Conservation (phyloP, 2,888 invertebrate species). For the Andricus quercusramuli region DNA sequence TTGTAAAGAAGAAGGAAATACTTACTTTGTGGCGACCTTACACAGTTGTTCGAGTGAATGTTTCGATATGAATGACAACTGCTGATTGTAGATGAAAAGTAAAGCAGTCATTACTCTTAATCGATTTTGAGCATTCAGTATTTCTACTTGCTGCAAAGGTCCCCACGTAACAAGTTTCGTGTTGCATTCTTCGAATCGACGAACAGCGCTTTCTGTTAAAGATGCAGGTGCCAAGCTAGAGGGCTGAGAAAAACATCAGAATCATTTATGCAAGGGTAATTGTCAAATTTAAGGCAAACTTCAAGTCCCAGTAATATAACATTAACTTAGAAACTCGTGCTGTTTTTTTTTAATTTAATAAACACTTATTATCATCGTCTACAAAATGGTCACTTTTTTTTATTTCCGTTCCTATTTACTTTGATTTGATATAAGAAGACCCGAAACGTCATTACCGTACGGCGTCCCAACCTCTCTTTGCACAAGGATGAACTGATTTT, state of each 20-base stretch:
- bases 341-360: too few relatives aligned
- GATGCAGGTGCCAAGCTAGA: slow-evolving; percentile 88
- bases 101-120: slow-evolving; percentile 93
- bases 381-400: too few relatives aligned
- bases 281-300: too few relatives aligned
- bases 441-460: too few relatives aligned
- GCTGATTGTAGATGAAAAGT: slow-evolving; percentile 92
- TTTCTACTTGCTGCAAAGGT: slow-evolving; percentile 93
- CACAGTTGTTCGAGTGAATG: slow-evolving; percentile 90
- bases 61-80: slow-evolving; percentile 89
- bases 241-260: slow-evolving; percentile 80
- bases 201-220: slow-evolving; percentile 90
- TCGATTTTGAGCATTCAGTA: slow-evolving; percentile 94
- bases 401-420: too few relatives aligned
- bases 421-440: too few relatives aligned
- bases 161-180: slow-evolving; percentile 94
- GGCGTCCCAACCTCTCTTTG: too few relatives aligned
- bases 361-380: too few relatives aligned
- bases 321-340: too few relatives aligned
- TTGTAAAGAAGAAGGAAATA: slow-evolving; percentile 18
- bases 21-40: slow-evolving; percentile 88
- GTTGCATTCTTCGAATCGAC: slow-evolving; percentile 93
- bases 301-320: too few relatives aligned
- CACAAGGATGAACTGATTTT: too few relatives aligned
- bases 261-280: not conserved